phyloP scores from a whole-genome alignment of 2,113 vertebrate species.

The Euleptes europaea region DNA sequence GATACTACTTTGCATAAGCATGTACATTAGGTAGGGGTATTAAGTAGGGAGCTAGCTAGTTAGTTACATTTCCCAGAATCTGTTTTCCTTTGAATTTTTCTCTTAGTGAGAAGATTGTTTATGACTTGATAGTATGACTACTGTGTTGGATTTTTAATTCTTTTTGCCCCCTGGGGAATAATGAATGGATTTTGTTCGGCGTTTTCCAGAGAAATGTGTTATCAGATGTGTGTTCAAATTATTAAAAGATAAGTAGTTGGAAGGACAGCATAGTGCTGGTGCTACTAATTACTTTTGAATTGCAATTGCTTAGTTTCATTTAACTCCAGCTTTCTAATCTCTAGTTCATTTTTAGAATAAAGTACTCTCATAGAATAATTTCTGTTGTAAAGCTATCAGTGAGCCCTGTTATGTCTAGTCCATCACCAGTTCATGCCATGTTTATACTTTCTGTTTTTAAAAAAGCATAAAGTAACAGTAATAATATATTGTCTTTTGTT shows the following conservation, averaged over 20 bases:
- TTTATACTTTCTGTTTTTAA: background rate
- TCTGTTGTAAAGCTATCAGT: conserved; percentile 27
- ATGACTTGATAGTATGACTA: too few species aligned
- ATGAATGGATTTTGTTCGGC: background rate
- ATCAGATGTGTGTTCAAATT: background rate
- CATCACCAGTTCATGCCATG: background rate
- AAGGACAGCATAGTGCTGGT: conserved; percentile 39
- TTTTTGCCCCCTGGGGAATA: background rate
- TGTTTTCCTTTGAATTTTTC: background rate
- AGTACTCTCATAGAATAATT: conserved; percentile 57
- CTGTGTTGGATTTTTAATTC: background rate
- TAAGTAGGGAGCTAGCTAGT: background rate
- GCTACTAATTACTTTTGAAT: conserved; percentile 37
- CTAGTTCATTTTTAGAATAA: conserved; percentile 65
- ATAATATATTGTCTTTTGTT: conserved; percentile 5
- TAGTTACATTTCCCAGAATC: background rate
- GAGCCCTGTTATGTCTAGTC: conserved; percentile 42
- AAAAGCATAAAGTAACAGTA: background rate
- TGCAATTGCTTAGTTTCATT: conserved; percentile 64
- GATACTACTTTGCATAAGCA: background rate
- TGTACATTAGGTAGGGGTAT: background rate
- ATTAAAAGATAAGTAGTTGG: background rate
- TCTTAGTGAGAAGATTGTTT: background rate
- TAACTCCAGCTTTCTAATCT: conserved; percentile 60
- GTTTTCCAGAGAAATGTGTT: background rate